A percentile compares a stretch with the other conserved stretches of the same genome.
These are phyloP conservation scores for Agrilus biguttatus DNA, from an alignment of 2,888 invertebrate species.

Conservation along the genomic window DNA sequence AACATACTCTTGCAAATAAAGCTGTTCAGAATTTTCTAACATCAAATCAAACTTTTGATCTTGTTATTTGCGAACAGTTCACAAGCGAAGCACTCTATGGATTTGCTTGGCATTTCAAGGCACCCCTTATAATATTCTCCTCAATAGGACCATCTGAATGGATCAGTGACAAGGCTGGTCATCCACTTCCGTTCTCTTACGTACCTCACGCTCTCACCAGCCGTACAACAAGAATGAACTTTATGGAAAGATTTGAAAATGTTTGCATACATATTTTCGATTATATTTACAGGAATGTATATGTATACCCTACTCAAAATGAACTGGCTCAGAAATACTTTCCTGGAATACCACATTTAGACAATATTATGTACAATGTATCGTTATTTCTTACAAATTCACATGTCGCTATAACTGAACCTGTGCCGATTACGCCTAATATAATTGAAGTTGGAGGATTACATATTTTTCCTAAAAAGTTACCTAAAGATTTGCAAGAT, in stretches of 20 bases:
- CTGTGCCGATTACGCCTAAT: constrained; percentile 36
- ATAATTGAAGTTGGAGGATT: constrained; percentile 39
- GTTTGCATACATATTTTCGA: constrained; percentile 22
- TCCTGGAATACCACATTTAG: constrained; percentile 11
- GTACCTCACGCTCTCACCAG: constrained; percentile 31
- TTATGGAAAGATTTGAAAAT: constrained; percentile 38
- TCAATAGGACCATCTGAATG: constrained; percentile 28
- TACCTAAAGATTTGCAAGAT: constrained; percentile 32
- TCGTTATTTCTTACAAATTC: constrained; percentile 16
- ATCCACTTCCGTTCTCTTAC: constrained; percentile 32
- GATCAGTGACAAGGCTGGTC: constrained; percentile 32
- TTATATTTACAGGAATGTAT: constrained; percentile 11
- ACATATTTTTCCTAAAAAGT: constrained; percentile 22
- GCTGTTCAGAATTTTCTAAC: constrained; percentile 15
- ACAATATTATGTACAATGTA: constrained; percentile 11
- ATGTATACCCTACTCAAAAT: constrained; percentile 9
- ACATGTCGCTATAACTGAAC: constrained; percentile 35
- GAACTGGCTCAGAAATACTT: constrained; percentile 12
- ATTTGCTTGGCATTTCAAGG: constrained; percentile 18
- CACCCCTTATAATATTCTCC: constrained; percentile 21
- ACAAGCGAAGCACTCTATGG: constrained; percentile 31
- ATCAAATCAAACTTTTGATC: constrained; percentile 22
- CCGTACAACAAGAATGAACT: constrained; percentile 31
- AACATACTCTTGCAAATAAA: constrained; percentile 12
- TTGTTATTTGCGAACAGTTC: constrained; percentile 28